A percentile compares a stretch with the other conserved stretches of the same genome.
These are phyloP conservation scores for Grapholita molesta DNA, from an alignment of 1,140 invertebrate genomes.

Conservation along the genomic window DNA sequence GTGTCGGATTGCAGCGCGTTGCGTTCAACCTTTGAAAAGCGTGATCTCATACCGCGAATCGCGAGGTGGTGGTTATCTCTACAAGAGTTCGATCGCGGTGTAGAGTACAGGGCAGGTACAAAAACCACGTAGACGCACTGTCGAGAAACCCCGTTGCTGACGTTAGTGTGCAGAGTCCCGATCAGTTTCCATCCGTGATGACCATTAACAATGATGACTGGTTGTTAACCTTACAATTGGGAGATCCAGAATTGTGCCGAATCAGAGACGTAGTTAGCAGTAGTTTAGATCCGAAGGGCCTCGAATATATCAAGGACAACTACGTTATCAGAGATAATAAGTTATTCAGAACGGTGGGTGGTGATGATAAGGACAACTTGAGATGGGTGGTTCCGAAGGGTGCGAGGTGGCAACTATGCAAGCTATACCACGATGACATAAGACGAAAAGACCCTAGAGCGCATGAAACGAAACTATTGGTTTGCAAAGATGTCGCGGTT, in stretches of 20 bases:
- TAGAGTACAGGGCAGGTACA: slow-evolving; percentile 36
- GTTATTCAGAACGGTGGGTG: not conserved
- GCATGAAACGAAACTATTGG: slow-evolving; percentile 1
- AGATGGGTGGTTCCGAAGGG: slow-evolving; percentile 28
- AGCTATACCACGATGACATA: slow-evolving; percentile 29
- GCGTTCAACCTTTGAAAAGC: slow-evolving; percentile 32
- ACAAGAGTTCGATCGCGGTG: slow-evolving; percentile 34
- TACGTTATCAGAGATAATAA: not conserved
- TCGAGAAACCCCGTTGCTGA: not conserved
- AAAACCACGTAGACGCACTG: slow-evolving; percentile 43
- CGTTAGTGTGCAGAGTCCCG: not conserved
- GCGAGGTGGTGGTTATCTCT: slow-evolving; percentile 44
- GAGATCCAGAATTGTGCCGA: not conserved
- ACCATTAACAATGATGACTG: slow-evolving; percentile 8
- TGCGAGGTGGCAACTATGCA: slow-evolving; percentile 23
- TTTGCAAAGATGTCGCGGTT: slow-evolving; percentile 18
- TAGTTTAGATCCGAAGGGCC: not conserved
- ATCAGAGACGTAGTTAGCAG: not conserved
- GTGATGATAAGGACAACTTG: not conserved
- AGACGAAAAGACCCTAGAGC: slow-evolving; percentile 17
- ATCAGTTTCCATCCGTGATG: not conserved
- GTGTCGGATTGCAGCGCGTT: slow-evolving; percentile 55
- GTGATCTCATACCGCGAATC: slow-evolving; percentile 34
- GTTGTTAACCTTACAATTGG: slow-evolving; percentile 1
- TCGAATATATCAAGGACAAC: slow-evolving; percentile 1